phyloP scores from a whole-genome alignment of 2,113 vertebrate genomes.

The Oryzias melastigma region DNA sequence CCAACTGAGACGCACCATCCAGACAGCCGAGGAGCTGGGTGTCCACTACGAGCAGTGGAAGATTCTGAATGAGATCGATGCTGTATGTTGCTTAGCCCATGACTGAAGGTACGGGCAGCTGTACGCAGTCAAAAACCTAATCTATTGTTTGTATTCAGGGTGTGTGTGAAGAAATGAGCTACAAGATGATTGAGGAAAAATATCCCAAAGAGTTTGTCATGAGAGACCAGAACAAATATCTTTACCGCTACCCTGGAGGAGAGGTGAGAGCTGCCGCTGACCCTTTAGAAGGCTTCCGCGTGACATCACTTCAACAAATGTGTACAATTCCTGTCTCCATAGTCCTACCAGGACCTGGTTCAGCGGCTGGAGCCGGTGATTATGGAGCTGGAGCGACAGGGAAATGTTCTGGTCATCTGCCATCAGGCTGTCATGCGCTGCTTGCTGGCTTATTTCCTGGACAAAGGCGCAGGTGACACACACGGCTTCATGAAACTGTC shows the following conservation, averaged over 20 bases:
- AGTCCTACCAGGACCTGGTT: constrained; percentile 98
- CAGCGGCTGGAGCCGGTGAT: constrained; percentile 94
- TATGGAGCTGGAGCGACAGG: constrained; percentile 96
- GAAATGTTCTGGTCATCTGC: constrained; percentile 92
- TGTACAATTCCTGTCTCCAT: constrained; percentile 27
- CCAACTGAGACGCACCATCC: constrained; percentile 93
- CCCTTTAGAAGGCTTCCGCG: not conserved
- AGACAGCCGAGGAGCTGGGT: constrained; percentile 89
- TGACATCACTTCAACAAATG: not conserved
- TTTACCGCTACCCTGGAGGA: constrained; percentile 95
- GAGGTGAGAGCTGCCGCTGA: constrained; percentile 77
- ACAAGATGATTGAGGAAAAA: constrained; percentile 83
- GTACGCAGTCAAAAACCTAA: not conserved
- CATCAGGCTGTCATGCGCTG: constrained; percentile 98
- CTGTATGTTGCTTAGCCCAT: constrained; percentile 74
- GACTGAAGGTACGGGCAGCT: too few relatives aligned
- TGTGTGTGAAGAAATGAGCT: constrained; percentile 96
- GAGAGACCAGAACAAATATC: constrained; percentile 93
- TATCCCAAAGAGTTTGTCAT: constrained; percentile 90
- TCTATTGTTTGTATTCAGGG: constrained; percentile 76
- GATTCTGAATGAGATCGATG: constrained; percentile 95
- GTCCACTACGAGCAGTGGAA: constrained; percentile 98
- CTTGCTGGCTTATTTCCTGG: constrained; percentile 94
- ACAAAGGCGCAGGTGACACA: constrained; percentile 88
- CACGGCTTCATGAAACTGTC: too few relatives aligned